A percentile compares a stretch with the other conserved stretches of the same genome.
phyloP scores from a whole-genome alignment of 2,797 vertebrate species.

The Thamnophis elegans region DNA sequence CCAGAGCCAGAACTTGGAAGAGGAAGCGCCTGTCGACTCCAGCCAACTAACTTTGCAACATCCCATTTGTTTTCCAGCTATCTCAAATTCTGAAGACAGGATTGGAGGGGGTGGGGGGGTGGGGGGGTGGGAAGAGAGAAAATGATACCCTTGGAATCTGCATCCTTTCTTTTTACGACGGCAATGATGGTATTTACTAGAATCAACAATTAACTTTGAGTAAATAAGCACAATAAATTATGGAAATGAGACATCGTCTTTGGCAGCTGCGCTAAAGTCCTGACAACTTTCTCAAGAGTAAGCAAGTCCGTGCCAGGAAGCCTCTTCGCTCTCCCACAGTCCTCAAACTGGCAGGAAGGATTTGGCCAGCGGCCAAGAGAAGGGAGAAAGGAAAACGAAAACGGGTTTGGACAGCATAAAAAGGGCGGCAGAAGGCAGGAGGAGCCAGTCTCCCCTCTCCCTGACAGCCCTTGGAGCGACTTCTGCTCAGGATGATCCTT shows the following conservation, averaged over 20 bases:
- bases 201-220: neutral
- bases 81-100: no score
- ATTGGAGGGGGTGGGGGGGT: no score
- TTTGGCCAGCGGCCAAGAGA: neutral
- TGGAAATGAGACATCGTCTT: neutral
- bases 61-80: neutral
- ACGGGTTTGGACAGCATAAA: neutral
- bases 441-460: neutral
- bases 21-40: neutral
- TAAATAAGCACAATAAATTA: neutral
- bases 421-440: neutral
- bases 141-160: neutral
- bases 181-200: neutral
- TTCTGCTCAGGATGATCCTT: neutral
- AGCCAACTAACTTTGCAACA: neutral
- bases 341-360: neutral
- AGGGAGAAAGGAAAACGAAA: conserved; percentile 10
- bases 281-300: neutral
- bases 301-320: neutral
- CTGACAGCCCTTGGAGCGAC: neutral
- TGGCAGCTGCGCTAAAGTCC: neutral
- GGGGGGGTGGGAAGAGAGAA: no score
- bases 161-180: neutral
- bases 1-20: neutral
- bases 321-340: neutral